A percentile compares a stretch with the other conserved stretches of the same genome.
Evolutionary conservation across 2,797 vertebrate species (phyloP).

Genomic region (Sebastolobus altivelis): DNA sequence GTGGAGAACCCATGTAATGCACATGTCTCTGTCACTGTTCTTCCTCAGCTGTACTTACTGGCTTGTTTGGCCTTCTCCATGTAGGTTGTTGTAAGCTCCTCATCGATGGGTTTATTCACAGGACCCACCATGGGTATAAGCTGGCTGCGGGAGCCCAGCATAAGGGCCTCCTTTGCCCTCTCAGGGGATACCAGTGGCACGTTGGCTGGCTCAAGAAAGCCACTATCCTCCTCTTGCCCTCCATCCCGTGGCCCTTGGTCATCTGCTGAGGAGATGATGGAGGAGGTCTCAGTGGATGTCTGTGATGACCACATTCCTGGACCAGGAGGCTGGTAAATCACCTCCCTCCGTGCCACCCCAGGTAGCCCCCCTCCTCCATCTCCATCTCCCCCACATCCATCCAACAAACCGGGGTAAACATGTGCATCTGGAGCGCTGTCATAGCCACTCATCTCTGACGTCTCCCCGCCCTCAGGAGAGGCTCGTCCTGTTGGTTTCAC

Average conservation of each 20-base stretch:
- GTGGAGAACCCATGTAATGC: neutral
- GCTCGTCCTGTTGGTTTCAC: conserved; percentile 83
- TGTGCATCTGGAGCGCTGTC: conserved; percentile 92
- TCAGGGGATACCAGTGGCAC: conserved; percentile 88
- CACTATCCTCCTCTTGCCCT: conserved; percentile 83
- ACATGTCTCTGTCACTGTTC: neutral
- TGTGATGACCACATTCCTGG: conserved; percentile 85
- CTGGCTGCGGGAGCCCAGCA: conserved; percentile 89
- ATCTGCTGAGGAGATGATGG: conserved; percentile 85
- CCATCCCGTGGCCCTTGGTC: conserved; percentile 84
- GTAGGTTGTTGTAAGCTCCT: conserved; percentile 95
- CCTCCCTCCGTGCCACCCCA: conserved; percentile 86
- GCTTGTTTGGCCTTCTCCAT: conserved; percentile 97
- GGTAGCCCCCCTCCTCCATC: conserved; percentile 57
- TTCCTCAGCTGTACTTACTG: conserved; percentile 89
- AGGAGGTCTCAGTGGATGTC: conserved; percentile 87
- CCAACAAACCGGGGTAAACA: conserved; percentile 61
- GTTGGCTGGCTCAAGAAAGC: conserved; percentile 81
- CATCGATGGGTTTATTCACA: conserved; percentile 92
- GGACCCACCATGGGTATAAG: conserved; percentile 98
- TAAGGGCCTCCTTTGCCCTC: conserved; percentile 85
- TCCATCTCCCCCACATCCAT: conserved; percentile 60
- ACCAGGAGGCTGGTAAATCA: conserved; percentile 83
- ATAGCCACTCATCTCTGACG: conserved; percentile 93
- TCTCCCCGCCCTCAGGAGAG: conserved; percentile 88